Conservation (phyloP, 2,888 invertebrate species). For the Cryptocheilus praepositus region DNA sequence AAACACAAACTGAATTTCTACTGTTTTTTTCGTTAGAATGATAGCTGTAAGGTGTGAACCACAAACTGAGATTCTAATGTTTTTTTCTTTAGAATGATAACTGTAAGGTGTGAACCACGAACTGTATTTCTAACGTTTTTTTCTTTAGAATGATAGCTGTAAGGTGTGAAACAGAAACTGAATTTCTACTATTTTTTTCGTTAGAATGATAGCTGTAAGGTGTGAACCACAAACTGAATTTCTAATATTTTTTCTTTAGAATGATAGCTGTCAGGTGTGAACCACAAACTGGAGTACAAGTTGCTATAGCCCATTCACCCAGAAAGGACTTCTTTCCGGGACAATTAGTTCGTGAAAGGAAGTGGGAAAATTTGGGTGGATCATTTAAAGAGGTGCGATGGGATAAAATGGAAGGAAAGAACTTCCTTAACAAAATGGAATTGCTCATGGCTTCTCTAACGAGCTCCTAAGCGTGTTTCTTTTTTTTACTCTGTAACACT, state of each 20-base stretch:
- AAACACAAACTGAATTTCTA: too few relatives aligned
- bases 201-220: too few relatives aligned
- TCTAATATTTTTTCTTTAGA: too few relatives aligned
- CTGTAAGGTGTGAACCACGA: slow-evolving; percentile 91
- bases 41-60: too few relatives aligned
- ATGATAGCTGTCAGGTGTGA: slow-evolving; percentile 94
- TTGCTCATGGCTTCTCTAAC: slow-evolving; percentile 93
- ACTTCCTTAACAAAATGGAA: slow-evolving; percentile 97
- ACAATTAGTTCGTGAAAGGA: slow-evolving; percentile 90
- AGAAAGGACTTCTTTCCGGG: slow-evolving; percentile 92
- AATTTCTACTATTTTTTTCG: too few relatives aligned
- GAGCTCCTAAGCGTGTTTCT: slow-evolving; percentile 70
- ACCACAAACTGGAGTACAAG: slow-evolving; percentile 89
- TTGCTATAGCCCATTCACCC: slow-evolving; percentile 92
- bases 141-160: too few relatives aligned
- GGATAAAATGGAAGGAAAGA: slow-evolving; percentile 96
- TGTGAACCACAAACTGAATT: too few relatives aligned
- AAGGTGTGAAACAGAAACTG: too few relatives aligned
- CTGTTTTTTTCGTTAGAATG: too few relatives aligned
- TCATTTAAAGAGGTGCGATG: slow-evolving; percentile 92
- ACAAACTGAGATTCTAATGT: too few relatives aligned
- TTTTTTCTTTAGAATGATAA: slow-evolving; percentile 88
- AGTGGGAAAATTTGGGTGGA: slow-evolving; percentile 96
- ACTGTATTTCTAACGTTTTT: too few relatives aligned
- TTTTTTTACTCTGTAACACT: too few relatives aligned